A percentile compares a stretch with the other conserved stretches of the same genome.
phyloP scores from a whole-genome alignment of 2,888 invertebrate genomes.

The Flexamia atlantica region DNA sequence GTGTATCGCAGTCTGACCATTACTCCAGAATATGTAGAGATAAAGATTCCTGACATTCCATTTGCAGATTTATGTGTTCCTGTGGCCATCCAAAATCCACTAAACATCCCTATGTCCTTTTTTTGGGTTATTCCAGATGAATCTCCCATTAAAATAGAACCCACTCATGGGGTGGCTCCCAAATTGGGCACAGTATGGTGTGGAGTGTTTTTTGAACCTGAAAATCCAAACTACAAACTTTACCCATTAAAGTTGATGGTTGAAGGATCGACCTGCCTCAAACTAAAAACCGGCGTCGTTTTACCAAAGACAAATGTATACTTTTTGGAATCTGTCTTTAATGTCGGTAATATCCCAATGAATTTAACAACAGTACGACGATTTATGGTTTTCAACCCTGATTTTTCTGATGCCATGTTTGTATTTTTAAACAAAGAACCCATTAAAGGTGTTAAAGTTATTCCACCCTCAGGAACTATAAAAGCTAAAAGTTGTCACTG shows the following conservation, averaged over 20 bases:
- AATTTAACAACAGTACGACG: slow-evolving; percentile 71
- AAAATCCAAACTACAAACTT: slow-evolving; percentile 41
- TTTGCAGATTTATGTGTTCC: slow-evolving; percentile 45
- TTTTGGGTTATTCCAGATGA: slow-evolving; percentile 72
- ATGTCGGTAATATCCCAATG: slow-evolving; percentile 73
- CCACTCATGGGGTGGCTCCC: slow-evolving; percentile 74
- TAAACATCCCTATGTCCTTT: slow-evolving; percentile 77
- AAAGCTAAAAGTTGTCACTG: slow-evolving; percentile 65
- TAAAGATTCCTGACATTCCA: slow-evolving; percentile 34
- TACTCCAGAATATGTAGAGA: slow-evolving; percentile 65
- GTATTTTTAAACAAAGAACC: slow-evolving; percentile 57
- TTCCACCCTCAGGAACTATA: slow-evolving; percentile 66
- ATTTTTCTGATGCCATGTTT: slow-evolving; percentile 58
- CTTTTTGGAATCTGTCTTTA: slow-evolving; percentile 69
- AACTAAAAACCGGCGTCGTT: slow-evolving; percentile 68
- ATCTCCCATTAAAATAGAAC: slow-evolving; percentile 53
- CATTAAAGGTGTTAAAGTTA: slow-evolving; percentile 61
- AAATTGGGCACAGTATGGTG: slow-evolving; percentile 76
- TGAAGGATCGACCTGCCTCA: slow-evolving; percentile 72
- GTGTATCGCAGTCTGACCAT: slow-evolving; percentile 73
- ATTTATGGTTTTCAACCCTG: slow-evolving; percentile 70
- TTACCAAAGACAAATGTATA: slow-evolving; percentile 67
- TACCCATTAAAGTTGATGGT: slow-evolving; percentile 71
- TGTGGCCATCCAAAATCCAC: slow-evolving; percentile 77
- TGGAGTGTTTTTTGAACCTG: slow-evolving; percentile 73